Evolutionary conservation across 2,797 vertebrate genomes (phyloP), one percentile per base, ranked within the genome.

Genomic region (Myotis daubentonii): DNA sequence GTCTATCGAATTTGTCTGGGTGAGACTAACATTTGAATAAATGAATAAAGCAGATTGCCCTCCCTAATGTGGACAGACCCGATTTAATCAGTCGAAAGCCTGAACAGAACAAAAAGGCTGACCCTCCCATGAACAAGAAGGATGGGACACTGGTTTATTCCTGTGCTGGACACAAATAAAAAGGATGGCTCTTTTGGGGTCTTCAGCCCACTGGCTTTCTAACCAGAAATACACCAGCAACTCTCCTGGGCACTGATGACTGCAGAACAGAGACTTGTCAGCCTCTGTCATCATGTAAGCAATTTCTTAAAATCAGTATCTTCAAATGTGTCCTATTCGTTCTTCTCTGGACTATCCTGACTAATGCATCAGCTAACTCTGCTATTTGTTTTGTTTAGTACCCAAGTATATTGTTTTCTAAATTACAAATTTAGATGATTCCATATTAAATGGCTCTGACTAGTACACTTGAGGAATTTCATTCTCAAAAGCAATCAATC

Each of bases 381-480:
- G 10, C 10, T 44, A 72, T 81, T 68, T 94, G 4, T 91, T 96
- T 94, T 84, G 9, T 86, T 94, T 89, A 68, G n/a, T 78, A 91
- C 20, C 7, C 15, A 94, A 88, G n/a, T 30, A 81, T 62, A 49
- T 47, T 75, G 13, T n/a, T 78, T 25, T 79, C 51, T 38, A 47
- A 91, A 89, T 75, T 83, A 79, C 13, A 80, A 51, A 80, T 80
- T 72, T 55, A 19, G 41, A 38, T 60, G 57, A 25, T 81, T 93
- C 94, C 87, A 33, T 84, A 65, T 87, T 30, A 78, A 78, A 84
- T 85, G 19, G 47, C 74, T 85, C 19, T 4, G 1, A 28, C 16
- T 86, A 71, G 1, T 79, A 94, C 79, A 92, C 93, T 72, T 57
- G 38, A 90, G 65, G 12, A 76, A 57, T 7, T 8, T 71, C 36